Percentiles rank a stretch among this genome's conserved stretches.
phyloP scores from a whole-genome alignment of 2,888 invertebrate species.

The Polyommatus iphigenia region DNA sequence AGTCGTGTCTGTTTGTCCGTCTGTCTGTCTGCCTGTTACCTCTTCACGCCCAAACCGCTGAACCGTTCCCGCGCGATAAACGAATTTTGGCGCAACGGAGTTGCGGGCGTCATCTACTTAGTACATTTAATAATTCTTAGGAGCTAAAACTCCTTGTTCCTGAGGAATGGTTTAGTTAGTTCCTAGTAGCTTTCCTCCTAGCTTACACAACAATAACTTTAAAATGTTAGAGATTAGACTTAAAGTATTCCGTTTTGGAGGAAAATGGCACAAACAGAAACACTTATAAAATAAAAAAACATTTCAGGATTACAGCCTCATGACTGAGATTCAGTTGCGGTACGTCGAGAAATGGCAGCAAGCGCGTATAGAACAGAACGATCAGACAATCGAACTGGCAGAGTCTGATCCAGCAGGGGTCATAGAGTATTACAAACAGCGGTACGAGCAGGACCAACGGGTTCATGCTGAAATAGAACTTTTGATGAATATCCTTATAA shows the following conservation, averaged over 20 bases:
- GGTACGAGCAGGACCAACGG: constrained; percentile 57
- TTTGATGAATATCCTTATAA: constrained; percentile 54
- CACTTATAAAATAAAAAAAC: neutral
- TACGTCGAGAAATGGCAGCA: constrained; percentile 59
- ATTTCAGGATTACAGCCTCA: constrained; percentile 5
- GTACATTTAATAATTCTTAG: too few species aligned
- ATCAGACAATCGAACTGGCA: constrained; percentile 44
- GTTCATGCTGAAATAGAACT: constrained; percentile 65
- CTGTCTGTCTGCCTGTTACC: too few species aligned
- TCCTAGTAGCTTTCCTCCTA: too few species aligned
- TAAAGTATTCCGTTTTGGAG: neutral
- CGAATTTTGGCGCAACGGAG: too few species aligned
- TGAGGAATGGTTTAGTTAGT: too few species aligned
- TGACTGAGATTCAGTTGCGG: constrained; percentile 41
- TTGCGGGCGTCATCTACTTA: too few species aligned
- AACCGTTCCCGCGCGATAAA: too few species aligned
- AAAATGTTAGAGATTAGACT: neutral
- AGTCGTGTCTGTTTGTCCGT: too few species aligned
- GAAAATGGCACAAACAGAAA: neutral
- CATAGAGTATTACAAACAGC: constrained; percentile 56
- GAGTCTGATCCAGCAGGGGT: constrained; percentile 45
- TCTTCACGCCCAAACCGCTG: too few species aligned
- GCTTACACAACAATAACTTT: neutral
- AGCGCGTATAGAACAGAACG: constrained; percentile 60
- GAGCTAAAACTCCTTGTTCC: too few species aligned